These are phyloP conservation scores for Onychostruthus taczanowskii DNA, from an alignment of 2,113 vertebrate genomes.

Conservation along the genomic window DNA sequence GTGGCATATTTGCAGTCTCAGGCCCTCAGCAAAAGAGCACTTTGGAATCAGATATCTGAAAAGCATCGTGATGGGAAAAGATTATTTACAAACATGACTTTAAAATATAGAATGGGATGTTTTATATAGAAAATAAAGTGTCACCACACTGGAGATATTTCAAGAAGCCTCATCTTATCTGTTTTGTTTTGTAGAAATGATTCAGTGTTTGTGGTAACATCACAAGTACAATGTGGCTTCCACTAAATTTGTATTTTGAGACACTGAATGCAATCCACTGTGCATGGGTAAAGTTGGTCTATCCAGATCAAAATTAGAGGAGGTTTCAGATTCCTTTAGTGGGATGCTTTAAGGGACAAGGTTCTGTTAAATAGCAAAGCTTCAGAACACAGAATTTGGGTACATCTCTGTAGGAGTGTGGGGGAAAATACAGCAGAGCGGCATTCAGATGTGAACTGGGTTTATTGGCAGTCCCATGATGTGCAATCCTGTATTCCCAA, in stretches of 20 bases:
- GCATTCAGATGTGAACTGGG: not conserved
- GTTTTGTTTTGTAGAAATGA: not conserved
- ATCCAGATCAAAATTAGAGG: not conserved
- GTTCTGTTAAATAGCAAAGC: not conserved
- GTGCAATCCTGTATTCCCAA: not conserved
- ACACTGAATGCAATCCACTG: not conserved
- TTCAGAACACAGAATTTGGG: not conserved
- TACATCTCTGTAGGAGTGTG: rapidly evolving
- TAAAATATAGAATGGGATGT: not conserved
- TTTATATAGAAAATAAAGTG: not conserved
- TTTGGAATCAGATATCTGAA: not conserved
- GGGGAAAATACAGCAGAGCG: not conserved
- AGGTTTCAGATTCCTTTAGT: not conserved
- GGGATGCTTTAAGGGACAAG: not conserved
- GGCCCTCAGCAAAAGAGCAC: not conserved
- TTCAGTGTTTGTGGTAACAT: not conserved
- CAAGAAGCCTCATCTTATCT: not conserved
- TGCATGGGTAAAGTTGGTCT: not conserved
- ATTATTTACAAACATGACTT: not conserved
- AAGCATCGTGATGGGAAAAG: not conserved
- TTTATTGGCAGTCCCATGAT: not conserved
- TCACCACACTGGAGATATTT: not conserved
- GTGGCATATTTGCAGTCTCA: not conserved
- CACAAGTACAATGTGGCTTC: not conserved
- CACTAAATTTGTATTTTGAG: not conserved